phyloP scores from a whole-genome alignment of 2,888 invertebrate species.

The Chaitophorus viminalis region DNA sequence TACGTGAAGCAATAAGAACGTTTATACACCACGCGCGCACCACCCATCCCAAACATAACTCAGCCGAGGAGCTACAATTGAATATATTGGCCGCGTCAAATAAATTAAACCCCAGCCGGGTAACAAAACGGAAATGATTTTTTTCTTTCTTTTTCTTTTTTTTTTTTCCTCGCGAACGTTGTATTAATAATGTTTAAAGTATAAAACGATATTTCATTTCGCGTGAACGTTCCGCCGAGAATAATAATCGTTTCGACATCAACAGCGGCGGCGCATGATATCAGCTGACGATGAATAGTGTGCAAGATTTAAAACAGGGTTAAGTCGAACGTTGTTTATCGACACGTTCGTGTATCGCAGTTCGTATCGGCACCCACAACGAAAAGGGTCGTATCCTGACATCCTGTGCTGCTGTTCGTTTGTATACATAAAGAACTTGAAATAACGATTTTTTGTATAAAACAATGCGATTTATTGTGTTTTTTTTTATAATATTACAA shows the following conservation, averaged over 20 bases:
- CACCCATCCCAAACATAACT: too few species aligned
- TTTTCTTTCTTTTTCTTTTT: not conserved
- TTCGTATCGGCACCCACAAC: too few species aligned
- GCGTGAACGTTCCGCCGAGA: not conserved
- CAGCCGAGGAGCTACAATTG: not conserved
- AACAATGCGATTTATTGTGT: too few species aligned
- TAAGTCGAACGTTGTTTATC: too few species aligned
- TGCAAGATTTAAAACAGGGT: too few species aligned
- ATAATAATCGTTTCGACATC: not conserved
- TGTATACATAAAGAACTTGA: too few species aligned
- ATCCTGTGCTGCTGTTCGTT: too few species aligned
- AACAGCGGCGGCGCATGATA: not conserved
- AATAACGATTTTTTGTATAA: too few species aligned
- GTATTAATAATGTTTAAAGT: not conserved
- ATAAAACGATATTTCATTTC: slow-evolving; percentile 4
- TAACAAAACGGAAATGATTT: not conserved
- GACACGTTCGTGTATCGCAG: too few species aligned
- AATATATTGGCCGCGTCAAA: slow-evolving; percentile 34
- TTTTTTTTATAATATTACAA: too few species aligned
- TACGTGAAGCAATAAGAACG: slow-evolving; percentile 32
- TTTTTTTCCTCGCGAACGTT: not conserved
- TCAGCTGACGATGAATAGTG: too few species aligned
- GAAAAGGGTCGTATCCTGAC: too few species aligned
- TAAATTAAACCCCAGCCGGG: slow-evolving; percentile 5
- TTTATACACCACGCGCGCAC: not conserved